Base-by-base conservation (phyloP, 2,797 vertebrate genomes). In the Xenops minutus region DNA sequence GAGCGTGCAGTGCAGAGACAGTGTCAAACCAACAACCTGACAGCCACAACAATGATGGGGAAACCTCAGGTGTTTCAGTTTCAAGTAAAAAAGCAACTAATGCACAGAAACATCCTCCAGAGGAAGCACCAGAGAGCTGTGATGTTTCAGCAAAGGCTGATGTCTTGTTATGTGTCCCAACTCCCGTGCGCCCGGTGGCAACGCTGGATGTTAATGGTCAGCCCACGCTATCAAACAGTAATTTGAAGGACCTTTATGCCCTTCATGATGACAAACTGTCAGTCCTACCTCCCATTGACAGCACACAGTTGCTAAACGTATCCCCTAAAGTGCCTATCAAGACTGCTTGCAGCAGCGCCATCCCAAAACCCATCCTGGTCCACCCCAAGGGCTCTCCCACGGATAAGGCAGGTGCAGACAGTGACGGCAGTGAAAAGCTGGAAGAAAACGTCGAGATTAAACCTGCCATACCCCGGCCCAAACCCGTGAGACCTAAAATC, bases 401-500 rank as follows among this genome's bases (percentile, higher is more conserved):
- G 96, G 98, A 89, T 9, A 97, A 96, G 69, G 89, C 14, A 0
- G 69, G 87, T 16, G 56, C 21, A 14, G 98, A 98, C 89, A 97
- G 71, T 27, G 96, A 93, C 34, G 79, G 88, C 88, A 97, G 49
- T 62, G 98, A 98, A 69, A 99, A 98, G 46, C 58, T 91, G 3
- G 99, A 99, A 51, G 97, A 98, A 74, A 97, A 89, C 23, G 43
- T 97, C 30, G 97, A 99, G 92, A 18, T 94, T 15, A 98, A 97
- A 68, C 97, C 98, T n/a, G 37, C 97, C 29, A 27, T 98, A 97
- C 98, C 98, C 41, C 99, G 98, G 80, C 98, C 99, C 87, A 99
- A 99, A 97, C 99, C 98, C 0, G 98, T 99, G 68, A 98, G 99
- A 61, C 99, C 99, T 54, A 99, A 99, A 98, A 99, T 99, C 91